Evolutionary conservation across 2,888 invertebrate species (phyloP), one percentile per base, ranked within the genome.

Genomic region (Enchytraeus crypticus): DNA sequence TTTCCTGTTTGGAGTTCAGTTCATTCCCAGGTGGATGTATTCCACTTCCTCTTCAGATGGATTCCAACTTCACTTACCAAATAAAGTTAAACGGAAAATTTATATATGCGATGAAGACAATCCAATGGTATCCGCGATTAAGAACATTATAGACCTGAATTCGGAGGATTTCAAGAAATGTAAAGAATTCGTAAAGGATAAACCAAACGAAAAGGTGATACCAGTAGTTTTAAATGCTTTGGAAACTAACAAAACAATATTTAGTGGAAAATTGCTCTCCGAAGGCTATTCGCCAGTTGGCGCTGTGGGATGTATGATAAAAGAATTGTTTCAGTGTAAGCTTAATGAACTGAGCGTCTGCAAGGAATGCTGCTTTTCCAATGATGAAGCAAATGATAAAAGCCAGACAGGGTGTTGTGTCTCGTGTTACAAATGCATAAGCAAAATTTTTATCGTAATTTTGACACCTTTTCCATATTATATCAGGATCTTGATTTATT

Each of bases 381-480:
- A n/a, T n/a, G n/a, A n/a, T n/a, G n/a, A n/a, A n/a, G n/a, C n/a
- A n/a, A n/a, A n/a, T 59, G 60, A 66, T 21, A 61, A 65, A 5
- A 64, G 60, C 51, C 64, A 74, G 26, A 74, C 69, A 53, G 73
- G 72, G 0, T 49, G 61, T 4, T 67, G 67, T 65, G 57, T 60
- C 5, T 18, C 21, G 5, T 23, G 60, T 2, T 66, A 66, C 45
- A 67, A 65, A 11, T 46, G 72, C 4, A 66, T 74, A 18, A 72
- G 73, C 51, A 54, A 70, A 3, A 32, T 66, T 1, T 47, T 77
- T 0, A 59, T 73, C 23, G 60, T 76, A 3, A 45, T 75, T 2
- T 30, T 73, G 5, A 57, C 74, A 3, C 77, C 77, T 0, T 34
- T 73, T 14, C 76, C 76, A 0, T 77, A 71, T 63, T 77, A 75